Evolutionary conservation across 2,797 vertebrate species (phyloP), one percentile per base, ranked within the genome.

Genomic region (Pygocentrus nattereri): DNA sequence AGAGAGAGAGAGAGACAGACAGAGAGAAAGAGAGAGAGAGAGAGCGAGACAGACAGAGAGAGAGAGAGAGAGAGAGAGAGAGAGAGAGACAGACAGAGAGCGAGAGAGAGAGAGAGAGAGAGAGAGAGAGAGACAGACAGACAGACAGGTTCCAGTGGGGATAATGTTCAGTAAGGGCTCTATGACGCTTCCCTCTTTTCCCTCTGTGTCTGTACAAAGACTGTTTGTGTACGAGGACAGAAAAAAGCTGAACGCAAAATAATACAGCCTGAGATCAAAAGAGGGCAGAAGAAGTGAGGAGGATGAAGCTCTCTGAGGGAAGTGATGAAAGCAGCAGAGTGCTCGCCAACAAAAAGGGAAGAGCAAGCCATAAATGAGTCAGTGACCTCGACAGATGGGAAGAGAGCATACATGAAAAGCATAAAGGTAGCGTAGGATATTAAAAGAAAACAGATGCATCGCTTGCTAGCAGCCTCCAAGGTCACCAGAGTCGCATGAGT

Each of bases 371-470:
- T 75, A 76, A 16, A 49, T 76, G 67, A 76, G 30, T 62, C 64
- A 81, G 61, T 71, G 67, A 71, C 65, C 54, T 71, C 23, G 2
- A 70, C 65, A 82, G 56, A 70, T 71, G 58, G 74, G 34, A 61
- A 76, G 58, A 76, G 23, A 1, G 62, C 12, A 38, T 25, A 15
- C 34, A 59, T 77, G 75, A 34, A 77, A 52, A 67, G 27, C 25
- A 19, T 56, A 38, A 56, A 65, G 71, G 71, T 58, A 16, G 52
- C 19, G 3, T 56, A 31, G 19, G 71, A 56, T 56, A 58, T 73
- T 73, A 73, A 58, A 41, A 38, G 52, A 73, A 73, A 65, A 52
- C 31, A 58, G 30, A 56, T 8, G 52, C 30, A 34, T 56, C 31
- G 16, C 27, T n/a, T 16, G 71, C 50, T 41, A n/a, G 52, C 71